Conservation (phyloP, 2,888 invertebrate genomes). For the Ceriagrion tenellum region DNA sequence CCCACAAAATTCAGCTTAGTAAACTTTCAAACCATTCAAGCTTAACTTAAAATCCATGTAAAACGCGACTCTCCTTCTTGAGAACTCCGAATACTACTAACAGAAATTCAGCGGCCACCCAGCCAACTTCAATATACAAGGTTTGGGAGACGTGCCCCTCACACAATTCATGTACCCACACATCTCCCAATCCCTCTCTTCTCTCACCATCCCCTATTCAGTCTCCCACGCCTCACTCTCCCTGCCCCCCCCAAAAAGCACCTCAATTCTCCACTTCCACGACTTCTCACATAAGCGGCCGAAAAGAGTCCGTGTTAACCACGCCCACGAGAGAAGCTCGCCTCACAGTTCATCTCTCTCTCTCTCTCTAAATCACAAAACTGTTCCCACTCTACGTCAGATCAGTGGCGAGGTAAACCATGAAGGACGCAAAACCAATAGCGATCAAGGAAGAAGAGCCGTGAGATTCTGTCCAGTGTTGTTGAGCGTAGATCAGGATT, state of each 20-base stretch:
- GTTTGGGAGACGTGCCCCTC: background rate
- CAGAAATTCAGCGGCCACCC: no score
- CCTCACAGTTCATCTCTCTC: background rate
- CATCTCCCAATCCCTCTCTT: background rate
- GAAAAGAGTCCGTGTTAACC: background rate
- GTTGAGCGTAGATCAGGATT: slow-evolving; percentile 23
- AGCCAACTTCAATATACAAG: background rate
- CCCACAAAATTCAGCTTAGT: no score
- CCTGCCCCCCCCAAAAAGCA: background rate
- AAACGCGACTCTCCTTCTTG: no score
- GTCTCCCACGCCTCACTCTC: no score
- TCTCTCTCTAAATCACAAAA: background rate
- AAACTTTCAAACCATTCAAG: no score
- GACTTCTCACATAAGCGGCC: background rate
- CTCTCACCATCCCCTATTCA: no score
- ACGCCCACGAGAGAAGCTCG: background rate
- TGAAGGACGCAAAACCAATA: background rate
- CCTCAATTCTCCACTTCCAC: background rate
- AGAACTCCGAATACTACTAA: no score
- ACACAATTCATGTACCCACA: background rate
- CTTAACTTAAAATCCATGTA: no score
- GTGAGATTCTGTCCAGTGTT: background rate
- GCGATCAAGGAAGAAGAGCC: slow-evolving; percentile 8
- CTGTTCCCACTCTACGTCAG: background rate
- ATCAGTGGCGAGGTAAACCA: background rate